Percentiles rank a stretch among this genome's conserved stretches.
These are phyloP conservation scores for Lacerta bilineata DNA, from an alignment of 2,797 vertebrate species.

Conservation along the genomic window DNA sequence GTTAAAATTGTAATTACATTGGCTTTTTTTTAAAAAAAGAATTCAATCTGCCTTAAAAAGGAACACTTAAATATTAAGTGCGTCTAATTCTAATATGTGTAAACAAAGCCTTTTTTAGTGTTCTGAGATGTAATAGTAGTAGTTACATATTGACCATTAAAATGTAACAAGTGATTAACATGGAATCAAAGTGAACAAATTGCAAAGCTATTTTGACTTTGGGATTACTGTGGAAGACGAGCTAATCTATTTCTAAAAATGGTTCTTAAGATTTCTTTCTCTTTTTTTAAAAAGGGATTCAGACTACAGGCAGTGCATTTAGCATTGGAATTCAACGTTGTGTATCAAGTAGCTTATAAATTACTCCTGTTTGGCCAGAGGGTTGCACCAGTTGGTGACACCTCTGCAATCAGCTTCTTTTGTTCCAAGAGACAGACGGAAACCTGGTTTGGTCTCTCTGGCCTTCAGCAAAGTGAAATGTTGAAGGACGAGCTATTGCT, in stretches of 20 bases:
- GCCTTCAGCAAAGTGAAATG: slow-evolving; percentile 20
- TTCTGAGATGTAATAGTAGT: neutral
- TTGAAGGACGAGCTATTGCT: neutral
- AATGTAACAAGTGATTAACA: neutral
- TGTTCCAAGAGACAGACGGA: slow-evolving; percentile 8
- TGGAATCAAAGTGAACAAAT: neutral
- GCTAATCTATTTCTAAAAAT: slow-evolving; percentile 1
- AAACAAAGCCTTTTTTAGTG: neutral
- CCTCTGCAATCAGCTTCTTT: slow-evolving; percentile 13
- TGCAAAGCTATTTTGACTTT: neutral
- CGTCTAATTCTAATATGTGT: slow-evolving; percentile 27
- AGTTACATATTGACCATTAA: neutral
- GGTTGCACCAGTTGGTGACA: slow-evolving; percentile 25
- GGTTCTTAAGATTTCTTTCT: neutral
- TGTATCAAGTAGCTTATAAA: slow-evolving; percentile 12
- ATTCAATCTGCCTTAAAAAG: slow-evolving; percentile 66
- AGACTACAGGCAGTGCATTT: neutral
- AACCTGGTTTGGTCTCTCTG: slow-evolving; percentile 13
- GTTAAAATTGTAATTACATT: slow-evolving; percentile 64
- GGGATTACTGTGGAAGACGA: neutral
- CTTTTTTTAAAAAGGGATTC: neutral
- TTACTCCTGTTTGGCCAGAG: slow-evolving; percentile 3
- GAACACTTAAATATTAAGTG: slow-evolving; percentile 57
- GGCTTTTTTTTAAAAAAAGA: slow-evolving; percentile 44
- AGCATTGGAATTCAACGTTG: neutral